Percentiles rank a stretch among this genome's conserved stretches.
These are phyloP conservation scores for Hormaphis cornu DNA, from an alignment of 1,140 invertebrate species.

Conservation along the genomic window DNA sequence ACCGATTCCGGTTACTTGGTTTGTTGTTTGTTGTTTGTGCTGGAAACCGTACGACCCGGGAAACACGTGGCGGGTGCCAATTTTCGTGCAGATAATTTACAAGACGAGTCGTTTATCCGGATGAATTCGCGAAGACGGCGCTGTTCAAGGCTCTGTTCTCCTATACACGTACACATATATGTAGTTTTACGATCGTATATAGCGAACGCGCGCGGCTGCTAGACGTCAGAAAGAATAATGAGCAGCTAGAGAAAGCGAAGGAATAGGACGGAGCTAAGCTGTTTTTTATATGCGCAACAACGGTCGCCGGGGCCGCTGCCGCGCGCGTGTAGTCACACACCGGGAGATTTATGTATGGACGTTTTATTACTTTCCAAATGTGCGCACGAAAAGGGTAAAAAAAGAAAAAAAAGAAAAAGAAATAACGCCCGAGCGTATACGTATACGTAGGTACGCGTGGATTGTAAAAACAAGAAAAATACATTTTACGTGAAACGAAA, in stretches of 20 bases:
- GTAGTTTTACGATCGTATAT: no score
- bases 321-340: not conserved
- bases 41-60: no score
- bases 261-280: not conserved
- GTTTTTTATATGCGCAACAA: slow-evolving; percentile 9
- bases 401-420: not conserved
- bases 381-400: not conserved
- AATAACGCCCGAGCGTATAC: not conserved
- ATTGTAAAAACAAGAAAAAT: slow-evolving; percentile 19
- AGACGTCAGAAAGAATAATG: not conserved
- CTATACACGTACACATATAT: no score
- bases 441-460: no score
- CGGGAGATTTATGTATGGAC: slow-evolving; percentile 8
- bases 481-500: slow-evolving; percentile 24
- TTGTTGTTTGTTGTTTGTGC: no score
- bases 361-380: slow-evolving; percentile 17
- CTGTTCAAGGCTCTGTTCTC: no score
- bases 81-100: no score
- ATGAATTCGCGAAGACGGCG: no score
- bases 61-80: no score
- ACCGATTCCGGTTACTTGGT: no score
- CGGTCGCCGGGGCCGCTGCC: no score
- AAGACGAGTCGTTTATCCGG: no score
- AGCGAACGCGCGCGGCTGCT: not conserved
- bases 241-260: not conserved